A percentile compares a stretch with the other conserved stretches of the same genome.
These are phyloP conservation scores for Mustela erminea DNA, from an alignment of 2,797 vertebrate species.

Conservation along the genomic window DNA sequence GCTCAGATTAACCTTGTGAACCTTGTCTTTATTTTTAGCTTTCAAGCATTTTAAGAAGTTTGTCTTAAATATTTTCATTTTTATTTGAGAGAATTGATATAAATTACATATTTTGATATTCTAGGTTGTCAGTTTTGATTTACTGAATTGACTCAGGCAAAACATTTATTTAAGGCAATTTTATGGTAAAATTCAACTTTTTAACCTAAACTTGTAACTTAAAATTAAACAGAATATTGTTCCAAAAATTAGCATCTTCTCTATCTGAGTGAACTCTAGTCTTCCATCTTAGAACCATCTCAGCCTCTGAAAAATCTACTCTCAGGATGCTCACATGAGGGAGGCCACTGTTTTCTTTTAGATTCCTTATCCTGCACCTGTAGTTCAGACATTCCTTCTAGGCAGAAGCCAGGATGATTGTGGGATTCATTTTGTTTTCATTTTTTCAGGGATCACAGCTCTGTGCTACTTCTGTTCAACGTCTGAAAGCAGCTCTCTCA, in stretches of 20 bases:
- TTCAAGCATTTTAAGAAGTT: not conserved
- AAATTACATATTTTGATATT: not conserved
- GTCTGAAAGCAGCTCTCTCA: not conserved
- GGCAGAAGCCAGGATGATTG: not conserved
- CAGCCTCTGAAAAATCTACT: not conserved
- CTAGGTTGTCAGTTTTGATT: not conserved
- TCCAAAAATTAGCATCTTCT: not conserved
- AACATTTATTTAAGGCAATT: not conserved
- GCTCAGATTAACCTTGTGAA: not conserved
- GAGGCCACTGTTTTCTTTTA: not conserved
- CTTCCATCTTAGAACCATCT: not conserved
- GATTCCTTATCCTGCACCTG: not conserved
- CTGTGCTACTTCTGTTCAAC: not conserved
- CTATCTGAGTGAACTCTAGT: not conserved
- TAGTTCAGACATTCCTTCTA: not conserved
- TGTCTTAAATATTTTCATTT: not conserved
- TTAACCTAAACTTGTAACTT: not conserved
- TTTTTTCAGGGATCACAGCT: not conserved
- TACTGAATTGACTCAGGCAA: not conserved
- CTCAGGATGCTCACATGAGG: not conserved
- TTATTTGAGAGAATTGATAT: not conserved
- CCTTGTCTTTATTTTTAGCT: not conserved
- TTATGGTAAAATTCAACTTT: not conserved
- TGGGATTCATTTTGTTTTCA: not conserved
- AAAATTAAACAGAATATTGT: not conserved